Conservation (phyloP, 2,888 invertebrate species). For the Doris montereyensis region DNA sequence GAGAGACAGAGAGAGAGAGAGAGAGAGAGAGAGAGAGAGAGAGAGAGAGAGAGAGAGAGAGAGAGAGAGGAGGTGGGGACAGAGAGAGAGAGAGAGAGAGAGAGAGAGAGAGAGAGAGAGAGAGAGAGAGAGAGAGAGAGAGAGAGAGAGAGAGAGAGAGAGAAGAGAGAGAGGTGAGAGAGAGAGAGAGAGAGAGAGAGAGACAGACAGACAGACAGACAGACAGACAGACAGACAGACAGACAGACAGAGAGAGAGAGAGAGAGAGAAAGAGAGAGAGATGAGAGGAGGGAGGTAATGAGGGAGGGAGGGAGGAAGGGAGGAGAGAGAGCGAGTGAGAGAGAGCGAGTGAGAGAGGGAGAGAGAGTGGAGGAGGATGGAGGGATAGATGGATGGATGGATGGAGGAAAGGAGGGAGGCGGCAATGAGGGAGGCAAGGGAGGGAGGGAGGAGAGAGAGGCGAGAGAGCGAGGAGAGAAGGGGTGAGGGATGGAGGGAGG, state of each 20-base stretch:
- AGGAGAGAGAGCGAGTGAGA: constrained; percentile 25
- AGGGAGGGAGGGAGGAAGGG: constrained; percentile 1
- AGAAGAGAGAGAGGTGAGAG: constrained; percentile 3
- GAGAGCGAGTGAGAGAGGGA: constrained; percentile 3
- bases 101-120: not conserved
- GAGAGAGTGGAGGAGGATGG: not conserved
- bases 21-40: not conserved
- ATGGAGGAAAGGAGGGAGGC: not conserved
- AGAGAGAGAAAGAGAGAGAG: not conserved
- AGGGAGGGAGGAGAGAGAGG: not conserved
- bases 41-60: not conserved
- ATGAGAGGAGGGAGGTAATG: not conserved
- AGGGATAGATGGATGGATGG: not conserved
- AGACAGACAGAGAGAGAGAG: not conserved
- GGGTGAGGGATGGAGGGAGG: not conserved
- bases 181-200: constrained; percentile 16
- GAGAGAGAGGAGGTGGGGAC: not conserved
- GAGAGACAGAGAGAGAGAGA: not conserved
- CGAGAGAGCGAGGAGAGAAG: not conserved
- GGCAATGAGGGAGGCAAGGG: not conserved
- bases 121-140: constrained; percentile 33
- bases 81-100: not conserved
- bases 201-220: not conserved
- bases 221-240: not conserved
- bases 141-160: constrained; percentile 6